Percentiles rank a stretch among this genome's conserved stretches.
Conservation (phyloP, 2,113 vertebrate genomes). For the Callaeas wilsoni region DNA sequence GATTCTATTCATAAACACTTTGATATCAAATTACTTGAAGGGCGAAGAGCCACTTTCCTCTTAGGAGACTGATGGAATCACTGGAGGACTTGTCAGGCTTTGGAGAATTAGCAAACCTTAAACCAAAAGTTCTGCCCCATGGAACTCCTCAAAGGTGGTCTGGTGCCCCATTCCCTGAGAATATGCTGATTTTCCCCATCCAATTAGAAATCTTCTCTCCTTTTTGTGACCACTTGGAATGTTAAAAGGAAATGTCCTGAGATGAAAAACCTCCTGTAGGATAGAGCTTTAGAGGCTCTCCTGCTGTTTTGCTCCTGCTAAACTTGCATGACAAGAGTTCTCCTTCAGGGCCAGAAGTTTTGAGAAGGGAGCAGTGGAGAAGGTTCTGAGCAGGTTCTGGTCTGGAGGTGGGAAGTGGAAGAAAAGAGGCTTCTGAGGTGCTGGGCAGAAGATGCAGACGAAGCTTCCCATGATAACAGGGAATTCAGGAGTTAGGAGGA, state of each 20-base stretch:
- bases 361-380: not conserved
- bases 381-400: not conserved
- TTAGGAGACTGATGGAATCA: not conserved
- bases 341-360: fast-evolving
- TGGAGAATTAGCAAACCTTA: not conserved
- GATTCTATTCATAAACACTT: not conserved
- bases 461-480: fast-evolving
- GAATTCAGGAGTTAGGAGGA: not conserved
- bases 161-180: not conserved
- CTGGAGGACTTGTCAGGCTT: not conserved
- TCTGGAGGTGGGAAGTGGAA: not conserved
- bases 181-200: not conserved
- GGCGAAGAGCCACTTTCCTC: not conserved
- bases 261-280: not conserved
- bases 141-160: not conserved
- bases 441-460: not conserved
- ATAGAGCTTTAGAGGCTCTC: not conserved
- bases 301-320: not conserved
- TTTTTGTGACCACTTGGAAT: not conserved
- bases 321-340: fast-evolving
- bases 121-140: not conserved
- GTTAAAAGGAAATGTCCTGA: not conserved
- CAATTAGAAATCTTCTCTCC: not conserved
- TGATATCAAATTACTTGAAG: not conserved
- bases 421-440: not conserved